Evolutionary conservation across 2,797 vertebrate genomes (phyloP).

Genomic region (Pantherophis vulpinus): DNA sequence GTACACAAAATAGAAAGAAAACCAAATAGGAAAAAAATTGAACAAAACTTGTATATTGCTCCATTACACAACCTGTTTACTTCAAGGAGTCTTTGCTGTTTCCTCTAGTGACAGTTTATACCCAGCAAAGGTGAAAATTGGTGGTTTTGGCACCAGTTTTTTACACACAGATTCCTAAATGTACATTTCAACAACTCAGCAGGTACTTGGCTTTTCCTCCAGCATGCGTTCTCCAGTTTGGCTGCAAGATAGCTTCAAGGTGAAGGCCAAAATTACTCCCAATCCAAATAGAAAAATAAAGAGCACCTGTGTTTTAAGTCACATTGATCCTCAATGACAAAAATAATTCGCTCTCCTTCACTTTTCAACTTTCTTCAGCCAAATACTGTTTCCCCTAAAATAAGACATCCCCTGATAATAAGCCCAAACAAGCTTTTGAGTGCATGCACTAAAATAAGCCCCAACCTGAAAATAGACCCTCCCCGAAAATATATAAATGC

Average conservation of each 20-base stretch:
- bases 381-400: not conserved
- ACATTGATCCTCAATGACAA: not conserved
- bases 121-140: conserved; percentile 19
- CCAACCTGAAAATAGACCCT: no score
- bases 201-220: not conserved
- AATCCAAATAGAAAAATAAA: not conserved
- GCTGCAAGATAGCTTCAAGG: not conserved
- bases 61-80: not conserved
- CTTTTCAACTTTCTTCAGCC: not conserved
- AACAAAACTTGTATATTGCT: not conserved
- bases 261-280: not conserved
- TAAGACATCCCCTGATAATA: no score
- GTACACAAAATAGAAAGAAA: not conserved
- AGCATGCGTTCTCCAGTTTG: not conserved
- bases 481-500: no score
- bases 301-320: not conserved
- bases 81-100: not conserved
- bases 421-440: no score
- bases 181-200: conserved; percentile 13
- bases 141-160: conserved; percentile 14
- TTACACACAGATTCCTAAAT: not conserved
- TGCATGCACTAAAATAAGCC: no score
- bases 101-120: not conserved
- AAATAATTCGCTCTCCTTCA: not conserved
- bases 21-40: not conserved